Evolutionary conservation across 1,140 invertebrate genomes (phyloP).

Genomic region (Lutraria rhynchaena): DNA sequence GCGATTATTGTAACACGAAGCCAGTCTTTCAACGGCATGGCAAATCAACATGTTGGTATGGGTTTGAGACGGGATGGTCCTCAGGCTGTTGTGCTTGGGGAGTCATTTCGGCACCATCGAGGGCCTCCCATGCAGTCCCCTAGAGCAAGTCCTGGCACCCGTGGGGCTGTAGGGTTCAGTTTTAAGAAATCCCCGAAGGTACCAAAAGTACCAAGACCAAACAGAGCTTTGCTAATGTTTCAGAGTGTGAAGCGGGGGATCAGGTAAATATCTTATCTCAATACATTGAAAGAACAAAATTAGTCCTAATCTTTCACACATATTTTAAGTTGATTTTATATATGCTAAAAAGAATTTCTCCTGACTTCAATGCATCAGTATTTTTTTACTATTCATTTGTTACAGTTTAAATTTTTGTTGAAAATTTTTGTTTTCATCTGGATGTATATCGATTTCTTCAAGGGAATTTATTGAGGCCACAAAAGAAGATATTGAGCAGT

Average conservation of each 20-base stretch:
- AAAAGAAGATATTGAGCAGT: conserved; percentile 75
- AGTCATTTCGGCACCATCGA: conserved; percentile 66
- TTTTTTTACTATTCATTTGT: neutral
- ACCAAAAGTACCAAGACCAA: conserved; percentile 81
- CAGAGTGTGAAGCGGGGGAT: conserved; percentile 81
- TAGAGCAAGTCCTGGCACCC: conserved; percentile 35
- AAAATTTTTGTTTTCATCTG: neutral
- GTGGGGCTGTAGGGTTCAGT: conserved; percentile 54
- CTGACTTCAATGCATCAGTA: neutral
- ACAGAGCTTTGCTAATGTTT: conserved; percentile 80
- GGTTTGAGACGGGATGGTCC: conserved; percentile 47
- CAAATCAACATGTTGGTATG: conserved; percentile 40
- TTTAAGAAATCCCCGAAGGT: conserved; percentile 79
- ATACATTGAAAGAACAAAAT: too few relatives aligned
- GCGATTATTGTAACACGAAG: conserved; percentile 69
- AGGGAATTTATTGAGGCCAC: conserved; percentile 78
- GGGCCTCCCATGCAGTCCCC: conserved; percentile 50
- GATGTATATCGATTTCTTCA: conserved; percentile 35
- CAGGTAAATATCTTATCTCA: too few relatives aligned
- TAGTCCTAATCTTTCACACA: too few relatives aligned
- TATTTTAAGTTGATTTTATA: too few relatives aligned
- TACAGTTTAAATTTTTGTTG: neutral
- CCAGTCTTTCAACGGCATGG: conserved; percentile 78
- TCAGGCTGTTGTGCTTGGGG: conserved; percentile 72
- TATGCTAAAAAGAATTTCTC: neutral